Conservation (phyloP, 2,888 invertebrate genomes). For the Choristoneura rosaceana region DNA sequence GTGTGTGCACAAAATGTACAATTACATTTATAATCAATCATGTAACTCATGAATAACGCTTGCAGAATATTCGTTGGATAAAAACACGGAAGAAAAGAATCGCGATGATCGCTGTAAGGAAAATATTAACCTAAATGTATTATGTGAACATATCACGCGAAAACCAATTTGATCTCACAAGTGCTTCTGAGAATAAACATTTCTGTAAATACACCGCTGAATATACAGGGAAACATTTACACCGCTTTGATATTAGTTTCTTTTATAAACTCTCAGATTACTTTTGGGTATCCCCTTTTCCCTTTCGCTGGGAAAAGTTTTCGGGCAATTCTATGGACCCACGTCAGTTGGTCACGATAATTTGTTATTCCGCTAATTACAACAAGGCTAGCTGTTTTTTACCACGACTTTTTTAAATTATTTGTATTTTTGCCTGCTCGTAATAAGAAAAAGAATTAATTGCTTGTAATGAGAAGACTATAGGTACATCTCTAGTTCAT, state of each 20-base stretch:
- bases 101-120: constrained; percentile 2
- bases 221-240: constrained; percentile 17
- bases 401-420: constrained; percentile 3
- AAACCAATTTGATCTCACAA: constrained; percentile 18
- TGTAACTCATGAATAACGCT: neutral
- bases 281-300: constrained; percentile 26
- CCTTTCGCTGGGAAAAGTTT: constrained; percentile 30
- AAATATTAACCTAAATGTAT: constrained; percentile 18
- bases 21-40: neutral
- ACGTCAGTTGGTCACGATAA: constrained; percentile 25
- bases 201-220: constrained; percentile 17
- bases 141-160: constrained; percentile 12
- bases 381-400: neutral
- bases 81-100: neutral
- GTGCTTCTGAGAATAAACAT: neutral
- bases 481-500: too few species aligned
- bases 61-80: neutral
- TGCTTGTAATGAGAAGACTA: too few species aligned
- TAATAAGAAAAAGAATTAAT: too few species aligned
- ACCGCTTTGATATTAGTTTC: constrained; percentile 36
- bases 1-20: neutral
- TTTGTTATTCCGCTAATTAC: constrained; percentile 31
- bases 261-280: constrained; percentile 34
- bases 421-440: neutral
- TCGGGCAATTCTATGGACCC: constrained; percentile 22